Base-by-base conservation (phyloP, 2,888 invertebrate species). In the Theodoxus fluviatilis region DNA sequence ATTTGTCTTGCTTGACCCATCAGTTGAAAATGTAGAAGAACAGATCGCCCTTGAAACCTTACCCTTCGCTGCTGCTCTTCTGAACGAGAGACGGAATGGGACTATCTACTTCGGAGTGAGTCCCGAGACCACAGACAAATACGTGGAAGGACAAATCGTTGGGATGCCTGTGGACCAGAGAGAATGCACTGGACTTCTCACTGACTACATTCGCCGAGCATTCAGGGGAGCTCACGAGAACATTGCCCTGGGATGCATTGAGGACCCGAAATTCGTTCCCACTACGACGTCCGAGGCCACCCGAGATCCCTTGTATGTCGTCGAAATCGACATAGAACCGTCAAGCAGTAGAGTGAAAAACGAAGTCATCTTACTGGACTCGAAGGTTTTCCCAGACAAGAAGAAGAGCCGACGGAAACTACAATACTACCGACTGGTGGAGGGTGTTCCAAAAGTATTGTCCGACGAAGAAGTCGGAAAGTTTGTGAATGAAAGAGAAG, bases 311-410 rank as follows among this genome's bases (percentile, higher is more conserved):
- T 49, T 72, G 3, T 74, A 61, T 33, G 73, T 78, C 9, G 49
- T 78, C 28, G 78, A 78, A 66, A 47, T 78, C n/a, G 78, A 78
- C 71, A 70, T 78, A 49, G 71, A 74, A 18, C 75, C 78, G 1
- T 61, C 63, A 47, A 71, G 68, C 25, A 38, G 18, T 4, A 37
- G 71, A 6, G 66, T 76, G 25, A 38, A 63, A 37, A 69, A 73
- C 33, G 73, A 74, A 15, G 74, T 71, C 2, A 70, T 78, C 61
- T n/a, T n/a, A n/a, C n/a, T n/a, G n/a, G n/a, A n/a, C n/a, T n/a
- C n/a, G n/a, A n/a, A n/a, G n/a, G n/a, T n/a, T n/a, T n/a, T n/a
- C n/a, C n/a, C n/a, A n/a, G n/a, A n/a, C n/a, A n/a, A n/a, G n/a
- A n/a, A n/a, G n/a, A n/a, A n/a, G n/a, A n/a, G n/a, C n/a, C n/a